phyloP scores from a whole-genome alignment of 2,113 vertebrate species.

The Entomyzon cyanotis region DNA sequence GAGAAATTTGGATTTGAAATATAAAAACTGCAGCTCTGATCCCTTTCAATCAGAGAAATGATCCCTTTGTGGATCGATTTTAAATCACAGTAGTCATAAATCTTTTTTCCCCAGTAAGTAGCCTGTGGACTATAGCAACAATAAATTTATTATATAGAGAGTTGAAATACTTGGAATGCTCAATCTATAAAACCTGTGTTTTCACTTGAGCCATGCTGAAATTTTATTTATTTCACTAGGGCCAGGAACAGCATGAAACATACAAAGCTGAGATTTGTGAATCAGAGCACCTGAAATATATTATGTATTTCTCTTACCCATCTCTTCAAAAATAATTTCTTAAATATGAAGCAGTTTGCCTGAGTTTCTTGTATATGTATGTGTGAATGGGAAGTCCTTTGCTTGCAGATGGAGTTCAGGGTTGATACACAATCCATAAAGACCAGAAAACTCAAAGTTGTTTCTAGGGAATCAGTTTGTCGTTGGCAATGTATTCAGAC shows the following conservation, averaged over 20 bases:
- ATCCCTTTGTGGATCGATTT: conserved; percentile 23
- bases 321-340: not conserved
- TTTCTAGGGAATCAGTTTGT: not conserved
- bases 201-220: not conserved
- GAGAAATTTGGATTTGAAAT: not conserved
- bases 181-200: not conserved
- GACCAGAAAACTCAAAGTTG: not conserved
- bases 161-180: not conserved
- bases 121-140: not conserved
- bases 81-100: not conserved
- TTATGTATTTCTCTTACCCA: not conserved
- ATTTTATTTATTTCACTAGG: not conserved
- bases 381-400: not conserved
- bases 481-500: not conserved
- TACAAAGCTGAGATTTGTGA: not conserved
- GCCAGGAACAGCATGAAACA: not conserved
- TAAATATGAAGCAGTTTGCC: not conserved
- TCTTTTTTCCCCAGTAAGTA: not conserved
- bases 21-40: conserved; percentile 13
- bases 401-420: not conserved
- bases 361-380: not conserved
- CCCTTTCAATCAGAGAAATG: not conserved
- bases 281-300: not conserved
- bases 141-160: not conserved
- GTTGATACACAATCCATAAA: not conserved